Percentiles rank a stretch among this genome's conserved stretches.
Conservation (phyloP, 2,797 vertebrate species). For the Neostethus bicornis region DNA sequence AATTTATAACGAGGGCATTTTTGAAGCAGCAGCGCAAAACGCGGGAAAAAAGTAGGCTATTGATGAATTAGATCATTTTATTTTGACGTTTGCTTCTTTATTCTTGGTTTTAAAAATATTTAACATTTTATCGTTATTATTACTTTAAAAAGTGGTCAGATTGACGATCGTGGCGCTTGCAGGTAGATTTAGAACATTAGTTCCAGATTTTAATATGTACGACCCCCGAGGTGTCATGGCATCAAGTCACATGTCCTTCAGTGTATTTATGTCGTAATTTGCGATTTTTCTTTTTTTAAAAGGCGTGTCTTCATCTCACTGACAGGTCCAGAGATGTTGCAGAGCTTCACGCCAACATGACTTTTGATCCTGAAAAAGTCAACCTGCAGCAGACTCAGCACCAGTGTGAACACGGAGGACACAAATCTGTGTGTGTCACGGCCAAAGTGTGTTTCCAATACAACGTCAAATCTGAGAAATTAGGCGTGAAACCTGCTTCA, state of each 20-base stretch:
- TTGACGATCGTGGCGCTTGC: not conserved
- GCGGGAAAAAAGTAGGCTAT: too few species aligned
- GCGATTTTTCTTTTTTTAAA: not conserved
- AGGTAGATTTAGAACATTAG: not conserved
- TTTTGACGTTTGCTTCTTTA: too few species aligned
- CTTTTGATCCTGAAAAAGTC: constrained; percentile 86
- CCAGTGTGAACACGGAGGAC: constrained; percentile 81
- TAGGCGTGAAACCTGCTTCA: constrained; percentile 24
- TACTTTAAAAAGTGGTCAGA: too few species aligned
- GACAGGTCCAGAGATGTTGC: constrained; percentile 94
- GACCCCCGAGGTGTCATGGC: not conserved
- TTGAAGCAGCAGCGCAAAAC: too few species aligned
- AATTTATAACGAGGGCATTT: too few species aligned
- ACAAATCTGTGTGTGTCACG: constrained; percentile 84
- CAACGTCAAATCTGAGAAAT: constrained; percentile 84
- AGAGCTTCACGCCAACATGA: constrained; percentile 86
- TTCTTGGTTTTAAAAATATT: too few species aligned
- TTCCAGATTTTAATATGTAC: not conserved
- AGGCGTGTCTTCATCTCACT: constrained; percentile 5
- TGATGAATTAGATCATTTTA: too few species aligned
- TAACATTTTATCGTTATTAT: too few species aligned
- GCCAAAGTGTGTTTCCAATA: constrained; percentile 85
- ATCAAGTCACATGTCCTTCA: not conserved
- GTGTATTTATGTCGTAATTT: not conserved
- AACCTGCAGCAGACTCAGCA: constrained; percentile 90